phyloP scores from a whole-genome alignment of 2,888 invertebrate genomes.

The Griposia aprilina region DNA sequence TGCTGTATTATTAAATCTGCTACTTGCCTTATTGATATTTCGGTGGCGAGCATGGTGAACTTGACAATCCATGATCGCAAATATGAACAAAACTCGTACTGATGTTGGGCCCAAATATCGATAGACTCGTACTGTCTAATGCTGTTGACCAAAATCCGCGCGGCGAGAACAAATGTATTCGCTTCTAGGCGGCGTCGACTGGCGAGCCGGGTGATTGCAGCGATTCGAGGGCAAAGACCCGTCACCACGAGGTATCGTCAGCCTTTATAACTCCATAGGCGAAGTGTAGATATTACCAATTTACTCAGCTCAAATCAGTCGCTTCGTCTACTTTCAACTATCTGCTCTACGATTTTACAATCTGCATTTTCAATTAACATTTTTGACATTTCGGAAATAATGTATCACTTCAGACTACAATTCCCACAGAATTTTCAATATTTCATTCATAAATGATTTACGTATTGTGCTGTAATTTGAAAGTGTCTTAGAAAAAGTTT shows the following conservation, averaged over 20 bases:
- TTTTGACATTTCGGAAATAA: conserved; percentile 42
- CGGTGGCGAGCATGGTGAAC: conserved; percentile 46
- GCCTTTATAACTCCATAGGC: conserved; percentile 60
- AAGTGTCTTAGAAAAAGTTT: conserved; percentile 11
- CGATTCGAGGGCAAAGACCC: conserved; percentile 56
- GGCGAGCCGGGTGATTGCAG: conserved; percentile 63
- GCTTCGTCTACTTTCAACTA: conserved; percentile 55
- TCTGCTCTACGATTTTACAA: conserved; percentile 39
- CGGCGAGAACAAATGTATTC: conserved; percentile 63
- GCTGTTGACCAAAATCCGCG: conserved; percentile 54
- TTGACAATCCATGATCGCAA: conserved; percentile 40
- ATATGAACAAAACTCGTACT: conserved; percentile 16
- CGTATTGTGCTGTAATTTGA: conserved; percentile 6
- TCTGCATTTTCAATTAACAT: conserved; percentile 30
- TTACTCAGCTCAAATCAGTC: conserved; percentile 72
- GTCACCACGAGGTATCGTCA: conserved; percentile 58
- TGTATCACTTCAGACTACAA: conserved; percentile 40
- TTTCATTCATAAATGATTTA: conserved; percentile 27
- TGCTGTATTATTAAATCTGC: conserved; percentile 28
- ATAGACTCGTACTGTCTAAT: conserved; percentile 57
- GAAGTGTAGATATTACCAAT: conserved; percentile 66
- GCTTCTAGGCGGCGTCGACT: conserved; percentile 59
- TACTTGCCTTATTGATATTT: conserved; percentile 61
- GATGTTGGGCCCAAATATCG: conserved; percentile 53
- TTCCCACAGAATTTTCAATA: conserved; percentile 14